Conservation (phyloP, 2,888 invertebrate species). For the Acrobasis repandana region DNA sequence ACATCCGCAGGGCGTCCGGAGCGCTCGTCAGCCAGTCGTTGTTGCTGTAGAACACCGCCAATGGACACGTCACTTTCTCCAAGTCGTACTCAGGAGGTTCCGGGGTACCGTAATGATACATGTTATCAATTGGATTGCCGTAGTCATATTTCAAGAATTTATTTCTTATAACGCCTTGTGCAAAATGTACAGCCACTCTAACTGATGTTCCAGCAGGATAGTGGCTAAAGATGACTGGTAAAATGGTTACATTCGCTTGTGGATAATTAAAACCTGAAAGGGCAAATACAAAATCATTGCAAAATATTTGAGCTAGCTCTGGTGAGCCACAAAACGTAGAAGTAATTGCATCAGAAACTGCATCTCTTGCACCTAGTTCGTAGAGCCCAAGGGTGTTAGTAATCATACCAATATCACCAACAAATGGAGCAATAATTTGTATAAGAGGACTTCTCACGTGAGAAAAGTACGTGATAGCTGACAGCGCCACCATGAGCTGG, state of each 20-base stretch:
- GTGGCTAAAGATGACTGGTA: not conserved
- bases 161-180: not conserved
- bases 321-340: constrained; percentile 3
- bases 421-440: not conserved
- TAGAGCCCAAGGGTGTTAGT: not conserved
- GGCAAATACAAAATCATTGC: not conserved
- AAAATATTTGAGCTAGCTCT: constrained; percentile 1
- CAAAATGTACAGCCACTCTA: not conserved
- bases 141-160: not conserved
- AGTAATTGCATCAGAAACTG: not conserved
- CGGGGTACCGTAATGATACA: too few species aligned
- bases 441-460: constrained; percentile 36
- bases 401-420: not conserved
- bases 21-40: too few species aligned
- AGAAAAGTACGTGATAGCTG: constrained; percentile 42
- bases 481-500: constrained; percentile 56
- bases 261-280: not conserved
- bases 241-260: not conserved
- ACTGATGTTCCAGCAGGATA: not conserved
- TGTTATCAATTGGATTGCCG: not conserved
- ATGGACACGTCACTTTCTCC: too few species aligned
- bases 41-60: too few species aligned
- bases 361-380: not conserved
- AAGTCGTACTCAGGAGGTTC: too few species aligned
- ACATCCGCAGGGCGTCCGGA: too few species aligned